Percentiles rank a stretch among this genome's conserved stretches.
Evolutionary conservation across 2,113 vertebrate species (phyloP).

Genomic region (Myotis brandtii): DNA sequence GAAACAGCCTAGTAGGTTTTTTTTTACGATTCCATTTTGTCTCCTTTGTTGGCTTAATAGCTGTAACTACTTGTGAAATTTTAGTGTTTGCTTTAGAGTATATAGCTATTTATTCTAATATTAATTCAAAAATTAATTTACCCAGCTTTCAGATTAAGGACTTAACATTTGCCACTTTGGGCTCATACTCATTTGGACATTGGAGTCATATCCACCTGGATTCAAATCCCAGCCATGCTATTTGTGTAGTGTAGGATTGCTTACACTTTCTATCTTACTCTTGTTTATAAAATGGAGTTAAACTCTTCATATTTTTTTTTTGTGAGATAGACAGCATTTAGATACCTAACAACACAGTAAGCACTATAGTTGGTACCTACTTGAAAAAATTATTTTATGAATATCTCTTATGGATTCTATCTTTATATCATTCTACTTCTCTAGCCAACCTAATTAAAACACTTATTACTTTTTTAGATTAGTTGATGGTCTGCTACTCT

Average conservation of each 20-base stretch:
- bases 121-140: constrained; percentile 8
- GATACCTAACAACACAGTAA: not conserved
- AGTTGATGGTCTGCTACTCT: not conserved
- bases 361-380: not conserved
- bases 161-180: not conserved
- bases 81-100: constrained; percentile 16
- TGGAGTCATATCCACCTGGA: not conserved
- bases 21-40: not conserved
- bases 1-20: not conserved
- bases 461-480: not conserved
- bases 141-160: not conserved
- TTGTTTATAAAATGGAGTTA: constrained; percentile 17
- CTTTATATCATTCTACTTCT: not conserved
- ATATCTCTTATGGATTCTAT: not conserved
- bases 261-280: not conserved
- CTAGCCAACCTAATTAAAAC: not conserved
- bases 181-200: not conserved
- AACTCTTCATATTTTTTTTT: not conserved
- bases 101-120: not conserved
- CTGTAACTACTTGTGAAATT: not conserved
- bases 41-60: constrained; percentile 38
- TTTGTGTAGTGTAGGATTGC: not conserved
- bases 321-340: not conserved
- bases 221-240: not conserved
- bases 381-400: not conserved